phyloP scores from a whole-genome alignment of 2,888 invertebrate genomes.

The Chouioia cunea region DNA sequence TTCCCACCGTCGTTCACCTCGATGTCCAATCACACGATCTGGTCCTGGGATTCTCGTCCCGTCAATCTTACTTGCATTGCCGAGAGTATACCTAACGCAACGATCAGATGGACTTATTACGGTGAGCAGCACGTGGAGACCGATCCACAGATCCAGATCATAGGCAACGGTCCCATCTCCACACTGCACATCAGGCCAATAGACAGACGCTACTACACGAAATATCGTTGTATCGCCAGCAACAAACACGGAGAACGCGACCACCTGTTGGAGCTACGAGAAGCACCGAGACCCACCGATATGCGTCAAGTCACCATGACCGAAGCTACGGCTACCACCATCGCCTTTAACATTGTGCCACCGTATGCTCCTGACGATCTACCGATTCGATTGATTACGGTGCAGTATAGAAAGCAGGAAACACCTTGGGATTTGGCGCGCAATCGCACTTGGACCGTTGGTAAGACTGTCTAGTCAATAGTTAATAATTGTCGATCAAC shows the following conservation, averaged over 20 bases:
- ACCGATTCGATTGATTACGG: slow-evolving; percentile 80
- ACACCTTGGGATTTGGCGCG: slow-evolving; percentile 78
- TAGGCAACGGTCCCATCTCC: slow-evolving; percentile 80
- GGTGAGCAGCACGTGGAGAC: slow-evolving; percentile 57
- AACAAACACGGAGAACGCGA: slow-evolving; percentile 81
- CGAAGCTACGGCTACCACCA: slow-evolving; percentile 85
- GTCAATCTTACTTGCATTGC: slow-evolving; percentile 90
- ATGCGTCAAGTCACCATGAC: slow-evolving; percentile 78
- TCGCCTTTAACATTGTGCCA: slow-evolving; percentile 82
- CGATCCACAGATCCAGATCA: slow-evolving; percentile 71
- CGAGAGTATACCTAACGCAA: slow-evolving; percentile 92
- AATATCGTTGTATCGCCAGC: slow-evolving; percentile 85
- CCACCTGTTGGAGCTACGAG: slow-evolving; percentile 78
- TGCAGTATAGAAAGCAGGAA: slow-evolving; percentile 79
- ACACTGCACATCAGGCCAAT: slow-evolving; percentile 79
- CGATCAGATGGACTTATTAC: slow-evolving; percentile 83
- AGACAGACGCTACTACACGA: slow-evolving; percentile 77
- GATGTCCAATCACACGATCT: slow-evolving; percentile 78
- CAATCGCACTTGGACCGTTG: slow-evolving; percentile 83
- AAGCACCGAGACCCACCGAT: slow-evolving; percentile 79
- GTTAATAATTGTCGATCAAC: no score
- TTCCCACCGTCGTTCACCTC: slow-evolving; percentile 85
- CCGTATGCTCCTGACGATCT: slow-evolving; percentile 82
- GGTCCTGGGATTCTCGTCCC: slow-evolving; percentile 85
- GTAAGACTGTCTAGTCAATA: slow-evolving; percentile 65